Evolutionary conservation across 2,888 invertebrate species (phyloP), one percentile per base, ranked within the genome.

Genomic region (Lymantria dispar): DNA sequence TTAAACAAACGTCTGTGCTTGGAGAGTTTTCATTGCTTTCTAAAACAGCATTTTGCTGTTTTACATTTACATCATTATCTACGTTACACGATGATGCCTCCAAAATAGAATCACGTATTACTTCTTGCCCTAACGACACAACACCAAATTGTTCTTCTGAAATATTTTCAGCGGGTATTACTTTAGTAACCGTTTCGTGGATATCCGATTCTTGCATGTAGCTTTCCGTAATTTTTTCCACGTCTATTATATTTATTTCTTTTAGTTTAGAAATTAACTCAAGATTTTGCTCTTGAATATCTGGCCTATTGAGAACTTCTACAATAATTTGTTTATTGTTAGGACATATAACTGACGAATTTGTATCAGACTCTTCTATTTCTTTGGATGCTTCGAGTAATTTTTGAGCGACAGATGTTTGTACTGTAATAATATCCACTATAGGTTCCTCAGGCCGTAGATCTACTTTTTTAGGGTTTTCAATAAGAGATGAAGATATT

Each of bases 381-480:
- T n/a, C 8, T 7, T 47, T 12, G 9, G 11, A 30, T 15, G 36
- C 7, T 7, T 43, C 30, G 11, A 29, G 3, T 14, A n/a, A 8
- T 42, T 45, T 45, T 8, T 45, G 37, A 33, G 39, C 11, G 0
- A 54, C 33, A 31, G 47, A 44, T 41, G 50, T 36, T 47, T 54
- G 47, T 14, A 54, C 30, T 8, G 50, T 47, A 42, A 49, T 45
- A 8, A 50, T 43, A 0, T 63, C 50, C 33, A 52, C 47, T 8
- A 48, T 36, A 15, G 42, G 54, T 22, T 49, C 50, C 41, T 39
- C 42, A 43, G 55, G 43, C 45, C 41, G 50, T 22, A 31, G 44
- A n/a, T 58, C 54, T 29, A 48, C 43, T 49, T 50, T 61, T 30
- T 64, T 63, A 45, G 39, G 22, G 14, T 60, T 60, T 42, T 56